Evolutionary conservation across 2,888 invertebrate genomes (phyloP).

Genomic region (Eurois occulta): DNA sequence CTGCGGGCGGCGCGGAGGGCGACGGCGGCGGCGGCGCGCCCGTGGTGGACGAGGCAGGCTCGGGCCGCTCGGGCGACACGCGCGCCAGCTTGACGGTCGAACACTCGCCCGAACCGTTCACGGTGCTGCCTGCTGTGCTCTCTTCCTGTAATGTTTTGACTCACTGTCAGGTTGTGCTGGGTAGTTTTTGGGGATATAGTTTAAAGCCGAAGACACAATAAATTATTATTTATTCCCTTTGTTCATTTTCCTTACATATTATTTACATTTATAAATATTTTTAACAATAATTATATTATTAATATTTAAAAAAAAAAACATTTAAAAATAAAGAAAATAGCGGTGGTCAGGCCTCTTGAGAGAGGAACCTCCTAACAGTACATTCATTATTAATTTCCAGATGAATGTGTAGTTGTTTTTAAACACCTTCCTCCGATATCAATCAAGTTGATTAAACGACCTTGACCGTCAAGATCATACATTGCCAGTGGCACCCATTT

Average conservation of each 20-base stretch:
- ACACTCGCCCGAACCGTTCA: slow-evolving; percentile 65
- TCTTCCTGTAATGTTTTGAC: slow-evolving; percentile 70
- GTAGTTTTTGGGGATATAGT: not conserved
- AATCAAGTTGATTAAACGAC: too few relatives aligned
- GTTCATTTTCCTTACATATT: too few relatives aligned
- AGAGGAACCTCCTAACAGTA: too few relatives aligned
- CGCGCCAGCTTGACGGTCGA: slow-evolving; percentile 82
- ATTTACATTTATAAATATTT: too few relatives aligned
- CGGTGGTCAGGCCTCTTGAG: too few relatives aligned
- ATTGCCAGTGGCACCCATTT: not conserved
- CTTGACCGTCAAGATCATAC: not conserved
- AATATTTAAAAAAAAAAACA: too few relatives aligned
- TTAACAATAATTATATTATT: too few relatives aligned
- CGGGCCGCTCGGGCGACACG: slow-evolving; percentile 90
- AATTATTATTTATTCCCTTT: not conserved
- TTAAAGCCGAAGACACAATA: not conserved
- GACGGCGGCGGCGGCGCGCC: slow-evolving; percentile 86
- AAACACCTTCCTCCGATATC: not conserved
- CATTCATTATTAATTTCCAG: not conserved
- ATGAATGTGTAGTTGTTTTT: not conserved
- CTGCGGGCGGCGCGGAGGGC: slow-evolving; percentile 91
- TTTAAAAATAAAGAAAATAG: too few relatives aligned
- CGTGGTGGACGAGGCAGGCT: slow-evolving; percentile 93
- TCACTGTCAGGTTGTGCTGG: not conserved
- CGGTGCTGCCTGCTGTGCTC: slow-evolving; percentile 49